phyloP scores from a whole-genome alignment of 2,888 invertebrate genomes.

The Phymatocera aterrima region DNA sequence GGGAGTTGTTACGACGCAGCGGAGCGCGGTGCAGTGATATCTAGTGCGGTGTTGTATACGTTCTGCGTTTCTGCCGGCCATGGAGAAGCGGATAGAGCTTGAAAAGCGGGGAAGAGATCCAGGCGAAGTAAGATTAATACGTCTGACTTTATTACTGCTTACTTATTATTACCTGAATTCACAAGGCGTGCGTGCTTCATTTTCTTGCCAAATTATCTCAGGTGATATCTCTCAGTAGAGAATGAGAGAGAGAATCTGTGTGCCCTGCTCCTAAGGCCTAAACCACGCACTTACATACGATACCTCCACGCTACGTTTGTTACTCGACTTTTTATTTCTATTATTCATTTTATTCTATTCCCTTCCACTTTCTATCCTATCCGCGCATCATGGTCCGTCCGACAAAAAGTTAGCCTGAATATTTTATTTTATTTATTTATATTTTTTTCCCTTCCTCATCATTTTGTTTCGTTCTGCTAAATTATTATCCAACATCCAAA shows the following conservation, averaged over 20 bases:
- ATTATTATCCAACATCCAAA: background rate
- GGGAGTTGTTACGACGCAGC: conserved; percentile 71
- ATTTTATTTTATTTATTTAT: background rate
- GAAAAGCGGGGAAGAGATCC: conserved; percentile 95
- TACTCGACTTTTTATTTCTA: conserved; percentile 3
- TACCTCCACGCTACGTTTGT: background rate
- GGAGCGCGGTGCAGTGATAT: conserved; percentile 66
- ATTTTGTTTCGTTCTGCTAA: background rate
- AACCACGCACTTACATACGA: conserved; percentile 21
- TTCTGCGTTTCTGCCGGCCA: conserved; percentile 72
- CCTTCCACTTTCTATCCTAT: too few relatives aligned
- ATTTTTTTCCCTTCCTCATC: background rate
- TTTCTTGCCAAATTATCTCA: background rate
- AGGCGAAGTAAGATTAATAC: conserved; percentile 85
- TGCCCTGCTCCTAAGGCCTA: background rate
- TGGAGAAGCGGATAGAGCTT: conserved; percentile 97
- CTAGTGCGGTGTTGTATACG: conserved; percentile 53
- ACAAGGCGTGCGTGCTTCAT: background rate
- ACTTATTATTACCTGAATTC: too few relatives aligned
- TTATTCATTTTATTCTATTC: too few relatives aligned
- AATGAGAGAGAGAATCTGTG: conserved; percentile 2
- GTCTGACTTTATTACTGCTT: conserved; percentile 14
- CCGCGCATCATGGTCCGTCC: too few relatives aligned
- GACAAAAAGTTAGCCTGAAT: background rate
- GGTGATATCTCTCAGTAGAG: background rate